These are phyloP conservation scores for Pissodes strobi DNA, from an alignment of 1,140 invertebrate genomes.

Conservation along the genomic window DNA sequence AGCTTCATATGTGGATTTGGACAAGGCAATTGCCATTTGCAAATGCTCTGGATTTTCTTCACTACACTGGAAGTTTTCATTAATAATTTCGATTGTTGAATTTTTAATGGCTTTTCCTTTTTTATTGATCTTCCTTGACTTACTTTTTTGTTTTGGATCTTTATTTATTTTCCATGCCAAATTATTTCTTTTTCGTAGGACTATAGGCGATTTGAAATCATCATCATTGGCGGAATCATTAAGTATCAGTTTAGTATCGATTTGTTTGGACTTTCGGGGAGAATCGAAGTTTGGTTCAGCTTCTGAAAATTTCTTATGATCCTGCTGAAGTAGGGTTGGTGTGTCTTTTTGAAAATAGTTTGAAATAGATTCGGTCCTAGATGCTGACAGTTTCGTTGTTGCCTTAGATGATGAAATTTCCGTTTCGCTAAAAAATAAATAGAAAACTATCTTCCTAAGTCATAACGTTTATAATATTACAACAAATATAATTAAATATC, in stretches of 20 bases:
- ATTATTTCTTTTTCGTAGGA: background rate
- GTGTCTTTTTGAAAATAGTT: too few relatives aligned
- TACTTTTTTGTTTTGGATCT: conserved; percentile 19
- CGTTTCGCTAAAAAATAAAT: too few relatives aligned
- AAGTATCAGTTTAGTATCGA: background rate
- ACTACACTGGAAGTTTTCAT: conserved; percentile 36
- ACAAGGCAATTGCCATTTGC: conserved; percentile 62
- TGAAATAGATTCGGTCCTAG: background rate
- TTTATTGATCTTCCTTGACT: conserved; percentile 16
- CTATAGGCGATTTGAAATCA: conserved; percentile 45
- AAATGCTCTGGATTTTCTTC: conserved; percentile 62
- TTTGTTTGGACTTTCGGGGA: background rate
- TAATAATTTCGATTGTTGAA: conserved; percentile 36
- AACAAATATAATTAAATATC: too few relatives aligned
- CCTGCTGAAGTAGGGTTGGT: too few relatives aligned
- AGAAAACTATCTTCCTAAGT: too few relatives aligned
- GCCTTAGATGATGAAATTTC: too few relatives aligned
- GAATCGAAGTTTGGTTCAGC: conserved; percentile 23
- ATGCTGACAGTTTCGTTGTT: too few relatives aligned
- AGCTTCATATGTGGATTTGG: conserved; percentile 56
- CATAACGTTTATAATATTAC: too few relatives aligned
- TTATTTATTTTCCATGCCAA: conserved; percentile 24
- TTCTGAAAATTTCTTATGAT: too few relatives aligned
- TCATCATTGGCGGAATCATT: conserved; percentile 37
- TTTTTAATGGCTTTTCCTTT: conserved; percentile 21